Conservation (phyloP, 2,888 invertebrate genomes). For the Mimachlamys varia region DNA sequence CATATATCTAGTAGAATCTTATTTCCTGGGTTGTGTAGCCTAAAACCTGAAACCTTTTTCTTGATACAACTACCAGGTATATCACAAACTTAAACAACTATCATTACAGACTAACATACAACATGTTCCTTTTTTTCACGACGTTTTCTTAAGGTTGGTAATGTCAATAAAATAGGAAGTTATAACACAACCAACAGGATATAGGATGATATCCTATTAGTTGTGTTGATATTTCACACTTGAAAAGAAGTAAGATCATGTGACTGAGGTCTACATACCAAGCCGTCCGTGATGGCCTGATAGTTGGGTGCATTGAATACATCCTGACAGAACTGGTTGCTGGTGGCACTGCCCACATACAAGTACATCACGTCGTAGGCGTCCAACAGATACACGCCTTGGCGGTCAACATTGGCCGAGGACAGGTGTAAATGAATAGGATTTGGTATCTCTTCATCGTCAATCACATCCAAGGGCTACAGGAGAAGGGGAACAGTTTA, state of each 20-base stretch:
- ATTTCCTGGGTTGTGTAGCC: no score
- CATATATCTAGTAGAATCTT: no score
- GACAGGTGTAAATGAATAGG: constrained; percentile 93
- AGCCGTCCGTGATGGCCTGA: constrained; percentile 72
- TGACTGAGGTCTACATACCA: constrained; percentile 64
- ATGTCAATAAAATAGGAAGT: no score
- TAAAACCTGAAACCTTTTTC: no score
- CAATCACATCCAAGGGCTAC: constrained; percentile 78
- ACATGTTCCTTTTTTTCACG: no score
- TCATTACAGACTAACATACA: no score
- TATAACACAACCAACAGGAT: no score
- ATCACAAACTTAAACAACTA: no score
- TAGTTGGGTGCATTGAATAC: constrained; percentile 86
- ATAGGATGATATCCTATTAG: no score
- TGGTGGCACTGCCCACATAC: constrained; percentile 91
- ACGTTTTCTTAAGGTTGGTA: no score
- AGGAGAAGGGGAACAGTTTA: constrained; percentile 32
- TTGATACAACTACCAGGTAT: no score
- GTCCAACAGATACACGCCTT: constrained; percentile 96
- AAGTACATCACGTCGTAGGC: constrained; percentile 91
- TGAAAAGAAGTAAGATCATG: neutral
- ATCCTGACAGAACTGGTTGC: constrained; percentile 89
- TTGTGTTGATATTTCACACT: no score
- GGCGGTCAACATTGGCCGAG: constrained; percentile 87
- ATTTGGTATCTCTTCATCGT: constrained; percentile 79